Base-by-base conservation (phyloP, 2,797 vertebrate genomes). In the Manis crassicaudata region DNA sequence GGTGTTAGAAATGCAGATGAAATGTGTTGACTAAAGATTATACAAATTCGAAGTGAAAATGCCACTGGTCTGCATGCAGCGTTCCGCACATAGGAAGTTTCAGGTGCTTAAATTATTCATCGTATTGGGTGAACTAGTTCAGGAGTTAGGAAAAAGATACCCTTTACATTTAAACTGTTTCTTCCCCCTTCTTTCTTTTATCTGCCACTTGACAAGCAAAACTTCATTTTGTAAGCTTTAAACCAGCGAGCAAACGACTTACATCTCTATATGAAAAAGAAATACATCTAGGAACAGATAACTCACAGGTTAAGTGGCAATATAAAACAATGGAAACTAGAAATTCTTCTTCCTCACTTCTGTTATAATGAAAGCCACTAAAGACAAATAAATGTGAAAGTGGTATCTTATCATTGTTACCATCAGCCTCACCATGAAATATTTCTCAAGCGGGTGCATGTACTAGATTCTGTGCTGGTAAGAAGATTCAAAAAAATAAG, bases 1-100 rank as follows among this genome's bases (percentile, higher is more conserved):
- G 99, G 99, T 99, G 99, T 99, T 99, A 99, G 99, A 99, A 99
- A 99, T 99, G 99, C 99, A 99, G 99, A 99, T 99, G 99, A 99
- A 99, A 99, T 97, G 92, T 98, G 97, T 97, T 99, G 99, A 99
- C 99, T 99, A 99, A 99, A 99, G 99, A 99, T 99, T 98, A 98
- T 99, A 99, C 99, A 99, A 99, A 99, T 99, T 99, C 99, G 99
- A 99, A 99, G 99, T 99, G 99, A 99, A 99, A 99, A 99, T 98
- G 98, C 99, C 99, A 98, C 98, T 99, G 99, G 99, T 99, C 98
- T 99, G 97, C 99, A 98, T 98, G 98, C 98, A 98, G 98, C 98
- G 97, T 99, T 99, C 97, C 98, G 99, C 98, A 99, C 99, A 98
- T 98, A 98, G 98, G 98, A 99, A 99, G 98, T 99, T 99, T 98